Evolutionary conservation across 2,113 vertebrate species (phyloP).

Genomic region (Sitta europaea): DNA sequence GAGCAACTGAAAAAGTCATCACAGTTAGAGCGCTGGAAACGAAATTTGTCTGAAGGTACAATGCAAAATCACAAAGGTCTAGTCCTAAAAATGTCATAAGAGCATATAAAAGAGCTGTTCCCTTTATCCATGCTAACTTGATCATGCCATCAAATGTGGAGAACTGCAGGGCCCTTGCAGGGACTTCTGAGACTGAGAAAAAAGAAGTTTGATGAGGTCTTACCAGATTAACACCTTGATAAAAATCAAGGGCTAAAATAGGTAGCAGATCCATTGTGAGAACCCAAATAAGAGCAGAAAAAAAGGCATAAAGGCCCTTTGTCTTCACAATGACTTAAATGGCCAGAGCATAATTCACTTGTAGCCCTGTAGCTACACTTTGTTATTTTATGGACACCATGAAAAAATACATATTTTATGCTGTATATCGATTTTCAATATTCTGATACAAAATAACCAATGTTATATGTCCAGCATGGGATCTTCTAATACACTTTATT

Average conservation of each 20-base stretch:
- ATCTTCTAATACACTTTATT: background rate
- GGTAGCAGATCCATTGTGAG: background rate
- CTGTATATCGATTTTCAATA: background rate
- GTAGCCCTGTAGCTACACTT: background rate
- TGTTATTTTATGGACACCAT: background rate
- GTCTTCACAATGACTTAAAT: background rate
- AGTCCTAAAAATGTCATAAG: background rate
- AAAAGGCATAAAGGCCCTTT: background rate
- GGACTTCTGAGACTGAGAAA: background rate
- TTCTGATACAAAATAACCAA: background rate
- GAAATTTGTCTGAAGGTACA: background rate
- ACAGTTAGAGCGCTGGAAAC: background rate
- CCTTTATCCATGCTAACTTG: background rate
- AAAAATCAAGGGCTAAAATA: background rate
- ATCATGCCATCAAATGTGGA: background rate
- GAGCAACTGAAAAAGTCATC: background rate
- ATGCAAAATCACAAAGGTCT: background rate
- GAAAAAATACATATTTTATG: background rate
- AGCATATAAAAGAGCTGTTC: background rate
- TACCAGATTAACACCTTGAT: background rate
- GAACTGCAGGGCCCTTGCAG: background rate
- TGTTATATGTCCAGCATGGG: background rate
- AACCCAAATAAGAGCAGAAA: background rate
- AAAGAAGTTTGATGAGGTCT: background rate
- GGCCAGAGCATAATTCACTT: background rate